Evolutionary conservation across 2,888 invertebrate species (phyloP).

Genomic region (Eretmocerus hayati): DNA sequence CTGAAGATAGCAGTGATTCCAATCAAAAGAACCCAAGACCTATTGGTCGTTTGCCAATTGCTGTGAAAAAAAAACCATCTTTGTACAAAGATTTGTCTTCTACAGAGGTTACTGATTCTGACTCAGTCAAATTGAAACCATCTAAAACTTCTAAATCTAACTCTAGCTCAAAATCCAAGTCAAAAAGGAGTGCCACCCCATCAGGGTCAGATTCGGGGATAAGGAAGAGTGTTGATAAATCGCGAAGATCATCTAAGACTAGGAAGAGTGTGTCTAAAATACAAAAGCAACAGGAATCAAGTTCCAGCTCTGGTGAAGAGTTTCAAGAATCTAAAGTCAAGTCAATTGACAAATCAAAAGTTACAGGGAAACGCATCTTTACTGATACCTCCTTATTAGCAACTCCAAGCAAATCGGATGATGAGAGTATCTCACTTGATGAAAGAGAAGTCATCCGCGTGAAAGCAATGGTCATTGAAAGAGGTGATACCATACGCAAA

Average conservation of each 20-base stretch:
- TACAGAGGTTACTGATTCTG: no score
- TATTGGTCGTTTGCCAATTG: not conserved
- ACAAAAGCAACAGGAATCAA: conserved; percentile 7
- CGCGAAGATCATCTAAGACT: no score
- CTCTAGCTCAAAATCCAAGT: no score
- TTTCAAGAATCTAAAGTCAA: conserved; percentile 22
- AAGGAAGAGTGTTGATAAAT: not conserved
- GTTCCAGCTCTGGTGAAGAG: conserved; percentile 32
- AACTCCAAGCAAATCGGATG: conserved; percentile 14
- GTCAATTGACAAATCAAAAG: conserved; percentile 2
- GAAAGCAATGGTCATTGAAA: conserved; percentile 12
- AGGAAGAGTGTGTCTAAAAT: not conserved
- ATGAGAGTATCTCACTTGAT: conserved; percentile 16
- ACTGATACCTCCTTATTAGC: conserved; percentile 1
- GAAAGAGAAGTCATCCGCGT: conserved; percentile 10
- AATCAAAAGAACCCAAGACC: conserved; percentile 2
- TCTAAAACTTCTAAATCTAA: no score
- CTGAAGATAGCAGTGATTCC: conserved; percentile 16
- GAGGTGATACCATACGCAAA: conserved; percentile 7
- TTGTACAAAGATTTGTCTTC: no score
- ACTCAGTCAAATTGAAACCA: no score
- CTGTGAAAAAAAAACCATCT: no score
- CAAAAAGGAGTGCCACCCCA: not conserved
- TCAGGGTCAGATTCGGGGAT: not conserved
- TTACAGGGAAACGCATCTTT: not conserved